These are phyloP conservation scores for Cenopis cana DNA, from an alignment of 2,888 invertebrate genomes.

Conservation along the genomic window DNA sequence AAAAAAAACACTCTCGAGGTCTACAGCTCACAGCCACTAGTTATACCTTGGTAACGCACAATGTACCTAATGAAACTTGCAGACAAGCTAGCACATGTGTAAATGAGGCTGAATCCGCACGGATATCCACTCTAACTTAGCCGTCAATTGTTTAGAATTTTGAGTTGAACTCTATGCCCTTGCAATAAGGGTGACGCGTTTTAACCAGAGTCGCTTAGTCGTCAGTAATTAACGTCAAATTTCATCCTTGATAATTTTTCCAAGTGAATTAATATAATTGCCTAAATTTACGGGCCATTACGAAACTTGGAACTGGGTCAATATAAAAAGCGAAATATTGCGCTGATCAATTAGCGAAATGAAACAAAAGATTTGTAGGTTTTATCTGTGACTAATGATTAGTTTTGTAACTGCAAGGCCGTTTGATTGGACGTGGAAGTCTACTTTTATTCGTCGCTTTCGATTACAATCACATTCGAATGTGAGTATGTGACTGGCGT, in stretches of 20 bases:
- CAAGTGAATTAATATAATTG: constrained; percentile 10
- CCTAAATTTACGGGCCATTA: constrained; percentile 9
- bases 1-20: too few relatives aligned
- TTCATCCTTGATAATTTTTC: constrained; percentile 37
- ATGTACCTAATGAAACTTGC: too few relatives aligned
- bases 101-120: too few relatives aligned
- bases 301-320: constrained; percentile 29
- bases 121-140: too few relatives aligned
- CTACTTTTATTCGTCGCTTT: not conserved
- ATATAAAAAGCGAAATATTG: constrained; percentile 35
- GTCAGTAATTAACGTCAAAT: not conserved
- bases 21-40: too few relatives aligned
- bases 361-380: constrained; percentile 37
- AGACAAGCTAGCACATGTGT: too few relatives aligned
- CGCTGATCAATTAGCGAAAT: constrained; percentile 31
- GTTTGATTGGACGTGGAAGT: constrained; percentile 7
- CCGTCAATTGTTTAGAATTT: too few relatives aligned
- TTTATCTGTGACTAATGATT: constrained; percentile 36
- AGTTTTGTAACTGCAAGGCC: constrained; percentile 37
- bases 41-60: too few relatives aligned
- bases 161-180: too few relatives aligned
- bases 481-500: not conserved
- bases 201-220: too few relatives aligned
- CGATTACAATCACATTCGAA: not conserved
- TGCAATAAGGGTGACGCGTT: too few relatives aligned